Evolutionary conservation across 2,888 invertebrate genomes (phyloP).

Genomic region (Drosophila macrothrix): DNA sequence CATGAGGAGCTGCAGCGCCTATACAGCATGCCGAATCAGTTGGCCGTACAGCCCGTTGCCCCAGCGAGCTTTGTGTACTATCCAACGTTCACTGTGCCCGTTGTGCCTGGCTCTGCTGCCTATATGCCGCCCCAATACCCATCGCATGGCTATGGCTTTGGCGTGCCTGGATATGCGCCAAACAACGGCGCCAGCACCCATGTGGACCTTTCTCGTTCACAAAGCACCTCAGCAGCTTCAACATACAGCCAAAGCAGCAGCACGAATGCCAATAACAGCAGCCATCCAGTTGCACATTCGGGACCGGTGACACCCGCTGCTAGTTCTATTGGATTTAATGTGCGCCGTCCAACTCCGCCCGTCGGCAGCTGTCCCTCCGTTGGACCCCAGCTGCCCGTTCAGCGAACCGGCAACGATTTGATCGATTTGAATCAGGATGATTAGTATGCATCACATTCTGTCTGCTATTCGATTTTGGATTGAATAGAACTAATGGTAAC

Average conservation of each 20-base stretch:
- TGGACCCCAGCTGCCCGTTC: slow-evolving; percentile 37
- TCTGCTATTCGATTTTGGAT: neutral
- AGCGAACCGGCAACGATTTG: slow-evolving; percentile 79
- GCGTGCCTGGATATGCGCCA: slow-evolving; percentile 19
- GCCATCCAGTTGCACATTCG: slow-evolving; percentile 47
- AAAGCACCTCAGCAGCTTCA: slow-evolving; percentile 29
- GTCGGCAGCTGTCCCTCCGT: slow-evolving; percentile 58
- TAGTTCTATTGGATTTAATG: slow-evolving; percentile 19
- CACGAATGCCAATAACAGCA: slow-evolving; percentile 29
- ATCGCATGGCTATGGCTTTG: slow-evolving; percentile 72
- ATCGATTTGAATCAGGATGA: slow-evolving; percentile 84
- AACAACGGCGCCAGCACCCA: slow-evolving; percentile 43
- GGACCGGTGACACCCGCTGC: slow-evolving; percentile 31
- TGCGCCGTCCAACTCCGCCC: slow-evolving; percentile 40
- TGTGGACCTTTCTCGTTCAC: slow-evolving; percentile 58
- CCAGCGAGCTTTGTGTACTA: slow-evolving; percentile 62
- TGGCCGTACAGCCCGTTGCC: slow-evolving; percentile 60
- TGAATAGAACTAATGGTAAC: neutral
- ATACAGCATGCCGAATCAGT: slow-evolving; percentile 81
- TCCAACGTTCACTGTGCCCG: slow-evolving; percentile 63
- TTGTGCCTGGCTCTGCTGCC: slow-evolving; percentile 72
- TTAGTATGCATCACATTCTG: slow-evolving; percentile 76
- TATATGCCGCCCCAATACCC: slow-evolving; percentile 73
- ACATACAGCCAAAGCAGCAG: slow-evolving; percentile 6
- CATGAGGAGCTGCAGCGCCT: slow-evolving; percentile 83